These are phyloP conservation scores for Apeltes quadracus DNA, from an alignment of 2,113 vertebrate species.

Conservation along the genomic window DNA sequence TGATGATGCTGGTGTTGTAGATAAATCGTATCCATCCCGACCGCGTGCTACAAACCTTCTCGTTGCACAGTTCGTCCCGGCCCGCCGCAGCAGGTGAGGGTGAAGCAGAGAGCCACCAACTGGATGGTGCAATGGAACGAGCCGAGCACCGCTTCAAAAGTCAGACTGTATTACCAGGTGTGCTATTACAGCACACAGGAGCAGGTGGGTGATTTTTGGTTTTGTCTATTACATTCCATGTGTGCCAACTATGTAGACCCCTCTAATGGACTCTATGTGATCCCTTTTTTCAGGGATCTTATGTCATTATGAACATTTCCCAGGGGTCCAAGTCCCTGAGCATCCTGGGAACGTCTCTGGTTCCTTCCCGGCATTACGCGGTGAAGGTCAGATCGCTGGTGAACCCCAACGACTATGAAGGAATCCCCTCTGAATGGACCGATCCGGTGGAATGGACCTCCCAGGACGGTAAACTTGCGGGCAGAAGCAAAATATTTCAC, in stretches of 20 bases:
- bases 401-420: neutral
- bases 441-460: constrained; percentile 64
- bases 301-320: neutral
- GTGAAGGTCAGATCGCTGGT: constrained; percentile 68
- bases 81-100: constrained; percentile 38
- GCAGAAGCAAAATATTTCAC: neutral
- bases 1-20: neutral
- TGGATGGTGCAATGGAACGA: constrained; percentile 66
- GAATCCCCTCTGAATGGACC: constrained; percentile 76
- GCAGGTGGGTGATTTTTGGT: constrained; percentile 53
- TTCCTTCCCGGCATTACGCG: constrained; percentile 48
- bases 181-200: constrained; percentile 53
- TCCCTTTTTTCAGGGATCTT: constrained; percentile 24
- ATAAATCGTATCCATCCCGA: neutral
- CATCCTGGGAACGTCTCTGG: constrained; percentile 41
- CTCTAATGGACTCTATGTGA: neutral
- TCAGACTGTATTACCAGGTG: constrained; percentile 39
- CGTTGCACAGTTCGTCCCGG: constrained; percentile 62
- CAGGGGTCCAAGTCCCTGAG: neutral
- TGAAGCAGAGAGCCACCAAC: constrained; percentile 10
- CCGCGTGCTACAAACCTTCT: constrained; percentile 1
- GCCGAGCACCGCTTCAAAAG: rapidly evolving
- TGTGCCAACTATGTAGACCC: neutral
- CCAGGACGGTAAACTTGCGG: constrained; percentile 46
- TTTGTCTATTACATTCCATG: neutral